Conservation (phyloP, 2,797 vertebrate species). For the Propithecus deckenii region DNA sequence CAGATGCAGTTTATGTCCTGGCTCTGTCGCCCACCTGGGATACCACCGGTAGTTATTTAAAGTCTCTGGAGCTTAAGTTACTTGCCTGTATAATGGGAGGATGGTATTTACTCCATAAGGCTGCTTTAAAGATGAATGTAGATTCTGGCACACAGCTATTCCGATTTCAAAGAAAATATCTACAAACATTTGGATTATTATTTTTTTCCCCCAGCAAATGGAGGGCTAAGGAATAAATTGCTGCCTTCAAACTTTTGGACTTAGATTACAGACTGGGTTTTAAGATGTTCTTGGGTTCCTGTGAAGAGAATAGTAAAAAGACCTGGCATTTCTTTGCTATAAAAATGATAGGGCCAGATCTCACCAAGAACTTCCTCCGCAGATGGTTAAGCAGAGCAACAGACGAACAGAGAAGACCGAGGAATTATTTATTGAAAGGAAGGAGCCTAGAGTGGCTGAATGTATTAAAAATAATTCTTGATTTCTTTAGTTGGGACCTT, state of each 20-base stretch:
- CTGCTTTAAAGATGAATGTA: not conserved
- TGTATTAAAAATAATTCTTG: not conserved
- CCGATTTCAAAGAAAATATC: slow-evolving; percentile 27
- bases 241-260: not conserved
- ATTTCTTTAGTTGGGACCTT: not conserved
- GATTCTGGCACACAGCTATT: not conserved
- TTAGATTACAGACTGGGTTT: not conserved
- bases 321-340: not conserved
- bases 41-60: not conserved
- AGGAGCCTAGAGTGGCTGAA: not conserved
- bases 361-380: not conserved
- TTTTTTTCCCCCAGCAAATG: not conserved
- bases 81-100: not conserved
- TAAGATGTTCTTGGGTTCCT: not conserved
- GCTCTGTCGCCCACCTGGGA: not conserved
- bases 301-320: not conserved
- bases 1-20: not conserved
- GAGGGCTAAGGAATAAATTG: not conserved
- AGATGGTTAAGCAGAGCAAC: not conserved
- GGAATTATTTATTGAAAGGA: not conserved
- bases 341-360: not conserved
- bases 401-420: not conserved
- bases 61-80: not conserved
- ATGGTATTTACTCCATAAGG: not conserved
- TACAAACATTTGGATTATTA: not conserved